Evolutionary conservation across 1,140 invertebrate species (phyloP).

Genomic region (Cecropterus lyciades): DNA sequence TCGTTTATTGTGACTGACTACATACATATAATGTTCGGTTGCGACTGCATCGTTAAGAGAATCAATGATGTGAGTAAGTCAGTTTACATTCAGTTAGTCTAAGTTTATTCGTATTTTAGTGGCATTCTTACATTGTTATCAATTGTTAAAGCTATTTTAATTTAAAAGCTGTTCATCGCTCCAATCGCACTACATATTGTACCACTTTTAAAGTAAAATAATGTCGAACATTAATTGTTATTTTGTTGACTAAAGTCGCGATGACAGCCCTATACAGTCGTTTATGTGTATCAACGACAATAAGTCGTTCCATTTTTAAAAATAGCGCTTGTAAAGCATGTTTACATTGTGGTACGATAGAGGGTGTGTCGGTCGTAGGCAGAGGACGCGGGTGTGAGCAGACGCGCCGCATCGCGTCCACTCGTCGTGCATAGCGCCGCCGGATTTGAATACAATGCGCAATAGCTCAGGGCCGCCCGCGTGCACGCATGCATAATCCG

Average conservation of each 20-base stretch:
- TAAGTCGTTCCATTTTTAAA: background rate
- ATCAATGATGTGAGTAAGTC: slow-evolving; percentile 10
- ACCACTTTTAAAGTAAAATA: too few relatives aligned
- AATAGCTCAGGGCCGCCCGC: slow-evolving; percentile 72
- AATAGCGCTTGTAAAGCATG: background rate
- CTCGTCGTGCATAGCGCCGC: slow-evolving; percentile 39
- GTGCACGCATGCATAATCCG: slow-evolving; percentile 69
- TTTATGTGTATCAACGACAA: too few relatives aligned
- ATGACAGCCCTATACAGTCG: background rate
- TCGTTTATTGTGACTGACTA: slow-evolving; percentile 21
- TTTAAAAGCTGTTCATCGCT: too few relatives aligned
- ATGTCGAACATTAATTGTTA: too few relatives aligned
- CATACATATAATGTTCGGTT: background rate
- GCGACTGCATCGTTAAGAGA: slow-evolving; percentile 1
- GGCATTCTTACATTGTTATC: background rate
- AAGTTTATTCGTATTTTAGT: background rate
- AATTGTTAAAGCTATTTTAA: too few relatives aligned
- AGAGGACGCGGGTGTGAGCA: slow-evolving; percentile 11
- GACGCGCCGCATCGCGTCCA: slow-evolving; percentile 19
- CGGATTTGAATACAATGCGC: slow-evolving; percentile 79
- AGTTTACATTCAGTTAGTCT: background rate
- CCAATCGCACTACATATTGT: too few relatives aligned
- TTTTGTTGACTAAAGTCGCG: too few relatives aligned
- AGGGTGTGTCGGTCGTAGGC: slow-evolving; percentile 22
- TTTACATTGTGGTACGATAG: background rate